Evolutionary conservation across 2,113 vertebrate genomes (phyloP).

Genomic region (Dissostichus mawsoni): DNA sequence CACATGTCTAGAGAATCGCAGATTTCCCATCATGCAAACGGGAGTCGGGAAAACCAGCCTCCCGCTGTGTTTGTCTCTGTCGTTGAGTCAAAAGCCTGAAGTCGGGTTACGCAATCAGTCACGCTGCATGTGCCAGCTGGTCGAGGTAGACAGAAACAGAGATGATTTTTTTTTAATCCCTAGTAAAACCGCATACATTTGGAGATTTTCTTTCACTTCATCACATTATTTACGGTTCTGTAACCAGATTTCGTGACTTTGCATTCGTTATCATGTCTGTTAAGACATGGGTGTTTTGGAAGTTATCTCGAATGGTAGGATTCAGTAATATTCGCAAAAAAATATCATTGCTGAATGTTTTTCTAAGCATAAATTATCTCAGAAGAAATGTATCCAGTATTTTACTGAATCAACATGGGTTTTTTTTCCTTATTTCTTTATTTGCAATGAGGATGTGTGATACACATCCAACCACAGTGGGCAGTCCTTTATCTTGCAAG

Average conservation of each 20-base stretch:
- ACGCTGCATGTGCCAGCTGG: conserved; percentile 74
- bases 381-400: background rate
- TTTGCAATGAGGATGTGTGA: background rate
- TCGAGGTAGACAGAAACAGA: conserved; percentile 58
- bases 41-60: conserved; percentile 18
- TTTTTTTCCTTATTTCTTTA: no score
- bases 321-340: background rate
- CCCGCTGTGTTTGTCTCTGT: conserved; percentile 24
- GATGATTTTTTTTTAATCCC: conserved; percentile 74
- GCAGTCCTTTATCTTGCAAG: background rate
- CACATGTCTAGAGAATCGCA: conserved; percentile 20
- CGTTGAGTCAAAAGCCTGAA: conserved; percentile 60
- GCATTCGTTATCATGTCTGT: background rate
- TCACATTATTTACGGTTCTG: conserved; percentile 22
- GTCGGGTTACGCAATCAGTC: conserved; percentile 75
- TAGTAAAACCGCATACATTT: conserved; percentile 16
- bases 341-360: background rate
- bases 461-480: background rate
- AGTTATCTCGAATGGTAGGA: background rate
- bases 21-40: conserved; percentile 29
- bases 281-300: background rate
- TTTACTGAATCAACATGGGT: background rate
- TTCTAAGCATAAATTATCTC: background rate
- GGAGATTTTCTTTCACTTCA: background rate
- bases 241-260: background rate